A percentile compares a stretch with the other conserved stretches of the same genome.
These are phyloP conservation scores for Meiosimyza platycephala DNA, from an alignment of 2,888 invertebrate genomes.

Conservation along the genomic window DNA sequence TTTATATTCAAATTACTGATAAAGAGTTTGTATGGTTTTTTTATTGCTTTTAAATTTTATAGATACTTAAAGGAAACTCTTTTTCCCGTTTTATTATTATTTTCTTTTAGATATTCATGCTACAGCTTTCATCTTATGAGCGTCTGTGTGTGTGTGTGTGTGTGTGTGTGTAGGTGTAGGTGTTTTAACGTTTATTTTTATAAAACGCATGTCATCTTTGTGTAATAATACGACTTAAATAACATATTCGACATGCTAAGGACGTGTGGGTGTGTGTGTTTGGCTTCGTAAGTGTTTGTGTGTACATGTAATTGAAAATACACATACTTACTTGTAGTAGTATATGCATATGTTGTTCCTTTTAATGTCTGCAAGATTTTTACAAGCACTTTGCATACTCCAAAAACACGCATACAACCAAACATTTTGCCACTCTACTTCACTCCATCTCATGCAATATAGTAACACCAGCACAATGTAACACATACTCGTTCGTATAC, in stretches of 20 bases:
- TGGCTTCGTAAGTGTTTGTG: background rate
- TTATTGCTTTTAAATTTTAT: conserved; percentile 7
- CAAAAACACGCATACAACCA: background rate
- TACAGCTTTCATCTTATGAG: background rate
- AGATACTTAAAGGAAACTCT: too few relatives aligned
- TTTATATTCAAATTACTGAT: too few relatives aligned
- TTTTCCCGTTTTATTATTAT: background rate
- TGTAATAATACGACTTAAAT: conserved; percentile 4
- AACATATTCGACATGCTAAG: background rate
- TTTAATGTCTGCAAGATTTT: conserved; percentile 7
- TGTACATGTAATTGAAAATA: conserved; percentile 7
- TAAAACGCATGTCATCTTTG: conserved; percentile 3
- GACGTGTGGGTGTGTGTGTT: too few relatives aligned
- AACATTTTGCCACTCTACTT: too few relatives aligned
- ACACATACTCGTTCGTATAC: conserved; percentile 30
- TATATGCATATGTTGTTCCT: background rate
- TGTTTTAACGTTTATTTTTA: background rate
- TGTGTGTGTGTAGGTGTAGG: background rate
- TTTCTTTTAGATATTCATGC: background rate
- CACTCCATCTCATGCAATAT: too few relatives aligned
- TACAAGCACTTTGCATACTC: conserved; percentile 14
- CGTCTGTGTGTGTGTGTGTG: background rate
- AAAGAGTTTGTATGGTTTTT: background rate
- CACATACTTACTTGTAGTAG: background rate
- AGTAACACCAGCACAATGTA: background rate